Percentiles rank a stretch among this genome's conserved stretches.
These are phyloP conservation scores for Gymnarchus niloticus DNA, from an alignment of 2,113 vertebrate genomes.

Conservation along the genomic window DNA sequence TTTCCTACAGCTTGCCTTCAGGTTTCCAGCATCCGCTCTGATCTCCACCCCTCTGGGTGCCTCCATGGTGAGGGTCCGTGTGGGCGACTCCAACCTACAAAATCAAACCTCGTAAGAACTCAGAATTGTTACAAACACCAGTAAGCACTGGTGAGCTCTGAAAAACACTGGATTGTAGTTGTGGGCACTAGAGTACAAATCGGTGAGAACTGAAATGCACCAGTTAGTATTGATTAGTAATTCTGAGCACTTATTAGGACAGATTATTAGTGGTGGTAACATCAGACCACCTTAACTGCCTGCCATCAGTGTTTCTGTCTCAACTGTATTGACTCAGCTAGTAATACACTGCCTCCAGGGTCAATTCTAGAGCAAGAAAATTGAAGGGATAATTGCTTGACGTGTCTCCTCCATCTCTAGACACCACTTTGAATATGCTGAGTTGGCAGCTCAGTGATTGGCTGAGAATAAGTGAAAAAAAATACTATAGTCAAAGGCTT, in stretches of 20 bases:
- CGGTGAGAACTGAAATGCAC: neutral
- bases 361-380: neutral
- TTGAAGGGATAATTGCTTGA: conserved; percentile 14
- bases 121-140: neutral
- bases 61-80: conserved; percentile 88
- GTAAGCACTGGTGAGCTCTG: neutral
- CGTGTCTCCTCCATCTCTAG: neutral
- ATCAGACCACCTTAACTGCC: neutral
- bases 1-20: conserved; percentile 88
- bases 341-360: neutral
- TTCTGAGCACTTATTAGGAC: neutral
- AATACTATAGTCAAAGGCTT: neutral
- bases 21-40: conserved; percentile 85
- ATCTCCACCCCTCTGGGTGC: conserved; percentile 94
- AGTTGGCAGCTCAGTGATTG: neutral
- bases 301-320: conserved; percentile 2
- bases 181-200: neutral
- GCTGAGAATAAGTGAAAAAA: neutral
- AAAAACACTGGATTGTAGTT: neutral
- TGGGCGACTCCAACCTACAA: conserved; percentile 89
- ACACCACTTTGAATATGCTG: conserved; percentile 12
- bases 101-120: conserved; percentile 10
- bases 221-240: neutral
- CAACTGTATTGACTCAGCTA: conserved; percentile 9
- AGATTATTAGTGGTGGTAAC: neutral